Base-by-base conservation (phyloP, 1,140 invertebrate genomes). In the Schlechtendalia chinensis region DNA sequence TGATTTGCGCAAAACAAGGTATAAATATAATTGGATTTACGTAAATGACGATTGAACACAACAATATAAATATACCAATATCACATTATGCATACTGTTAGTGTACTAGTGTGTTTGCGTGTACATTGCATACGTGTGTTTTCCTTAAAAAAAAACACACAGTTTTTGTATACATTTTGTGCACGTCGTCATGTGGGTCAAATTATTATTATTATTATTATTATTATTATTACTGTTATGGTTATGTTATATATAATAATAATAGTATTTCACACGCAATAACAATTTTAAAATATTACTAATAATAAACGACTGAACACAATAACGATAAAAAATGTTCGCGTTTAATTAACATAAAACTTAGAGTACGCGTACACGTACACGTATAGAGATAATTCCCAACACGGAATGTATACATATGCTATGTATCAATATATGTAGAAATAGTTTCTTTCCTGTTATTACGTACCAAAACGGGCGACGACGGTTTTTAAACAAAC, bases 401-500 rank as follows among this genome's bases (percentile, higher is more conserved):
- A 45, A 45, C 39, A 45, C 10, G 39, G 39, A 2, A 12, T 53
- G 50, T n/a, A n/a, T n/a, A 2, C 50, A 16, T 53, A 53, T 17
- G 16, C 19, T 19, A 54, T 54, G 53, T 4, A 5, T n/a, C n/a
- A n/a, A n/a, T n/a, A n/a, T n/a, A n/a, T n/a, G n/a, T n/a, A n/a
- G n/a, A n/a, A n/a, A n/a, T 2, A 54, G 17, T 54, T 54, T 54
- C 2, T 54, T 54, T 27, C 27, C 22, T n/a, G 59, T 29, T 61
- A 16, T 22, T 71, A 54, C 29, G 17, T 27, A 3, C 50, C 71
- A 29, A 74, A 74, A 54, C 6, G 27, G 71, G 71, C 24, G 27
- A 72, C 50, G 67, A n/a, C n/a, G 45, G 16, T 50, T 71, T 71
- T n/a, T n/a, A n/a, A 24, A 71, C 50, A 71, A 71, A 71, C 24